phyloP scores from a whole-genome alignment of 2,797 vertebrate species.

The Trachurus trachurus region DNA sequence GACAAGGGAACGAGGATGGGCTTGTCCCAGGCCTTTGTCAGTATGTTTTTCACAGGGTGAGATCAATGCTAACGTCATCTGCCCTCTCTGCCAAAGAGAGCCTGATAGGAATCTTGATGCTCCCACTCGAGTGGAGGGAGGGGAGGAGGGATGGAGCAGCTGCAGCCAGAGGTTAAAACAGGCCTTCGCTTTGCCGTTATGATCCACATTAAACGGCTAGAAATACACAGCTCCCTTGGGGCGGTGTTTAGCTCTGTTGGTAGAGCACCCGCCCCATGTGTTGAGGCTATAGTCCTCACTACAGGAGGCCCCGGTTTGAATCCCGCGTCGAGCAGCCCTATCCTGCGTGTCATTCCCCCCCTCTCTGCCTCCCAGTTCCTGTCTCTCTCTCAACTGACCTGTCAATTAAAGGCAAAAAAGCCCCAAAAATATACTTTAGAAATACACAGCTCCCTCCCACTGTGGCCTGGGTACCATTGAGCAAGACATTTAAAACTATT shows the following conservation, averaged over 20 bases:
- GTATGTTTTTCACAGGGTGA: slow-evolving; percentile 52
- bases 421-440: too few species aligned
- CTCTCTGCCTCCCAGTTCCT: too few species aligned
- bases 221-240: background rate
- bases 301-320: too few species aligned
- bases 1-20: slow-evolving; percentile 37
- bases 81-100: slow-evolving; percentile 41
- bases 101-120: slow-evolving; percentile 58
- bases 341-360: too few species aligned
- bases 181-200: slow-evolving; percentile 1
- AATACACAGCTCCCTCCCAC: too few species aligned
- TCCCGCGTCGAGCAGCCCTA: too few species aligned
- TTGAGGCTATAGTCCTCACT: too few species aligned
- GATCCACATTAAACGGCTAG: background rate
- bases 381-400: too few species aligned
- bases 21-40: slow-evolving; percentile 59
- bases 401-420: too few species aligned
- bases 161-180: slow-evolving; percentile 41
- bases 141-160: slow-evolving; percentile 7
- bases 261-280: too few species aligned
- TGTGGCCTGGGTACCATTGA: background rate
- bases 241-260: too few species aligned
- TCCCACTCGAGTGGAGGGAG: slow-evolving; percentile 25
- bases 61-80: slow-evolving; percentile 75
- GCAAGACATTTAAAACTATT: background rate